A percentile compares a stretch with the other conserved stretches of the same genome.
phyloP scores from a whole-genome alignment of 2,113 vertebrate genomes.

The Cynocephalus volans region DNA sequence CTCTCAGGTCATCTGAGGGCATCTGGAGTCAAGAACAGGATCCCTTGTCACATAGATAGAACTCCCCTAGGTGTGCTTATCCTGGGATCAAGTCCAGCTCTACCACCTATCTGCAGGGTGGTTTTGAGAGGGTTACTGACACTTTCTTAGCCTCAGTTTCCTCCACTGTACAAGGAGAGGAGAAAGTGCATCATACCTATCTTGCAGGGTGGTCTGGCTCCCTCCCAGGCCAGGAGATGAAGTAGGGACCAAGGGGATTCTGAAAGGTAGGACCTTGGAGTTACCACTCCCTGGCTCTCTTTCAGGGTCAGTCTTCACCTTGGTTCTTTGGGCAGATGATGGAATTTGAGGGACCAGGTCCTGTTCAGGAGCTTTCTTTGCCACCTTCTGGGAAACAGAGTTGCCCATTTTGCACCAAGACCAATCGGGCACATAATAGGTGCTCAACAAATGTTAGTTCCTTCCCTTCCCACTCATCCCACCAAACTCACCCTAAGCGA shows the following conservation, averaged over 20 bases:
- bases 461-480: not conserved
- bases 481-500: not conserved
- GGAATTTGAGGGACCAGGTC: not conserved
- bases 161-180: not conserved
- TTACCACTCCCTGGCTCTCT: not conserved
- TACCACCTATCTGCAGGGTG: not conserved
- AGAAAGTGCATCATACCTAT: not conserved
- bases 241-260: accelerated
- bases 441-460: not conserved
- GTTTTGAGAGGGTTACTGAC: not conserved
- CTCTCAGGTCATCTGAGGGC: not conserved
- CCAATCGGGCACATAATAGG: not conserved
- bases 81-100: not conserved
- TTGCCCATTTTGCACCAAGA: not conserved
- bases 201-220: not conserved
- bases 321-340: not conserved
- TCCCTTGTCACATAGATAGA: not conserved
- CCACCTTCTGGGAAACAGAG: not conserved
- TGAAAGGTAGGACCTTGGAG: too few relatives aligned
- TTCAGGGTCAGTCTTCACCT: not conserved
- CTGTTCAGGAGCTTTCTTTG: not conserved
- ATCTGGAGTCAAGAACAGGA: not conserved
- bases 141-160: not conserved
- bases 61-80: too few relatives aligned
- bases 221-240: not conserved